Evolutionary conservation across 2,113 vertebrate species (phyloP).

Genomic region (Tetrao urogallus): DNA sequence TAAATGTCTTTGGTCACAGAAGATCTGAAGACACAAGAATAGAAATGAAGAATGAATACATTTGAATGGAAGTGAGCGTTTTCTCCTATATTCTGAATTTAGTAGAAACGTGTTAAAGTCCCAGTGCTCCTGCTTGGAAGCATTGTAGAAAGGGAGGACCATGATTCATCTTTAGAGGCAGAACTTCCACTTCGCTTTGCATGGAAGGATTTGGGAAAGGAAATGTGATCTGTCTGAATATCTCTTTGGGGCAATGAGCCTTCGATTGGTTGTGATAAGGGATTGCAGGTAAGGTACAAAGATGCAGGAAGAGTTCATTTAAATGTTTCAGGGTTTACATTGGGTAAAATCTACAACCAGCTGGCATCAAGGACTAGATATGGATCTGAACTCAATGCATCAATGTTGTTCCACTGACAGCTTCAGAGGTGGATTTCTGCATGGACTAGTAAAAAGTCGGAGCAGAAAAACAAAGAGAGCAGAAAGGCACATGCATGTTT

Average conservation of each 20-base stretch:
- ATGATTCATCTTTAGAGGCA: neutral
- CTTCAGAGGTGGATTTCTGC: slow-evolving; percentile 13
- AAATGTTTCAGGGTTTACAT: neutral
- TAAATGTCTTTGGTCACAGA: too few relatives aligned
- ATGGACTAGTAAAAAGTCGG: rapidly evolving
- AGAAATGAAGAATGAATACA: neutral
- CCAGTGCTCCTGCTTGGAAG: rapidly evolving
- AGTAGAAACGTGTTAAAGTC: neutral
- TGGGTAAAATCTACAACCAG: neutral
- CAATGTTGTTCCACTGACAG: neutral
- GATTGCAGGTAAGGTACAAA: slow-evolving; percentile 8
- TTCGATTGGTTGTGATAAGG: rapidly evolving
- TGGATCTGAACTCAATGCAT: neutral
- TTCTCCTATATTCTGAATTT: neutral
- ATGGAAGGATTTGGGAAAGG: neutral
- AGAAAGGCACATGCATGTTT: neutral
- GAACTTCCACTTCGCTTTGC: neutral
- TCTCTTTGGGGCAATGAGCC: neutral
- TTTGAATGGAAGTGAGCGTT: too few relatives aligned
- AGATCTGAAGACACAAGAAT: neutral
- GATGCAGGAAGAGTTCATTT: neutral
- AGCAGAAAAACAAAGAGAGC: neutral
- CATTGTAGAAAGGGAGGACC: rapidly evolving
- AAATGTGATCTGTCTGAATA: neutral
- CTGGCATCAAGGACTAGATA: neutral